Evolutionary conservation across 1,140 invertebrate species (phyloP).

Genomic region (Telenomus remus): DNA sequence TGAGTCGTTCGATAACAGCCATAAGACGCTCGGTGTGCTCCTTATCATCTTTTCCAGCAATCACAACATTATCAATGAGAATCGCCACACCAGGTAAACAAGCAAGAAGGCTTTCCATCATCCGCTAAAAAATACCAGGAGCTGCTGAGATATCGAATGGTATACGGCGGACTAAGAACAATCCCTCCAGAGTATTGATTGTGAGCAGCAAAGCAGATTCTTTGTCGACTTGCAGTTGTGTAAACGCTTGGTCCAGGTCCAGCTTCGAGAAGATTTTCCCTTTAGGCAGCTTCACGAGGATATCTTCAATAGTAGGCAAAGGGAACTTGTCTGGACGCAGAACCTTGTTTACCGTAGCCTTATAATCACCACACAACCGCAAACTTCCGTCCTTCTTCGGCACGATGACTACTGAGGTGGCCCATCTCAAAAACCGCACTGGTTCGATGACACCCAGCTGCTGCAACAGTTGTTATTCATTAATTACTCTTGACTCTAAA

Average conservation of each 20-base stretch:
- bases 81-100: conserved; percentile 57
- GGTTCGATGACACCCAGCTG: conserved; percentile 2
- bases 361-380: conserved; percentile 64
- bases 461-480: not conserved
- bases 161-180: conserved; percentile 72
- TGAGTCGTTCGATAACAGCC: not conserved
- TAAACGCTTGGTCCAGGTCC: conserved; percentile 15
- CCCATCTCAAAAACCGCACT: conserved; percentile 35
- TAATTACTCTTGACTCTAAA: not conserved
- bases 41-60: not conserved
- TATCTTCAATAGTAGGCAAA: conserved; percentile 60
- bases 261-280: conserved; percentile 58
- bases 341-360: conserved; percentile 66
- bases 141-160: conserved; percentile 71
- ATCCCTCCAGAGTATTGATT: conserved; percentile 67
- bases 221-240: conserved; percentile 62
- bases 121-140: conserved; percentile 68
- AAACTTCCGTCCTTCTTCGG: conserved; percentile 4
- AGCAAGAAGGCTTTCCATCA: conserved; percentile 62
- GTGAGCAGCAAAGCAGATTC: conserved; percentile 57
- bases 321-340: conserved; percentile 60
- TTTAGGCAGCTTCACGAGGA: conserved; percentile 60
- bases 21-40: not conserved
- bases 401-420: conserved; percentile 25
- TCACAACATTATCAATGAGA: conserved; percentile 58